phyloP scores from a whole-genome alignment of 2,113 vertebrate genomes.

The Albula goreensis region DNA sequence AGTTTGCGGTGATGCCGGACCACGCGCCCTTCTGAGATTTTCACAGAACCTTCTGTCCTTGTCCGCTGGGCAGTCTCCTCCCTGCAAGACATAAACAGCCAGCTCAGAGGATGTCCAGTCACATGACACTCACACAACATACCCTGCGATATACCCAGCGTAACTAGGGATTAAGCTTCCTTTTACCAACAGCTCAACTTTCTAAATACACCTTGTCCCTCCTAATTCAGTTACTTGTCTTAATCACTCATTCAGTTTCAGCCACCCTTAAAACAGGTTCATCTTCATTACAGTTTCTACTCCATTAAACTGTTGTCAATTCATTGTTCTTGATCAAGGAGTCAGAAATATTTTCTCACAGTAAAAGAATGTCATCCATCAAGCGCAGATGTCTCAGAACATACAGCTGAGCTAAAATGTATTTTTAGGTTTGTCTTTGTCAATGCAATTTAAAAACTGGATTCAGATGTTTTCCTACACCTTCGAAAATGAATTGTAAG shows the following conservation, averaged over 20 bases:
- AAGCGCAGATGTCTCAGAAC: background rate
- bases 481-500: background rate
- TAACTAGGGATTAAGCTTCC: conserved; percentile 27
- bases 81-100: conserved; percentile 65
- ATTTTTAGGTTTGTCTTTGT: background rate
- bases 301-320: background rate
- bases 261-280: conserved; percentile 1
- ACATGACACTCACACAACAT: conserved; percentile 13
- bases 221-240: background rate
- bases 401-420: background rate
- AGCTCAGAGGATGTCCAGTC: conserved; percentile 40
- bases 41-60: conserved; percentile 64
- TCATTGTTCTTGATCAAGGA: background rate
- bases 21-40: conserved; percentile 63
- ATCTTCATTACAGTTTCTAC: background rate
- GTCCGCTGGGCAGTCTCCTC: conserved; percentile 62
- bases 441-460: background rate
- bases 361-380: background rate
- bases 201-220: background rate
- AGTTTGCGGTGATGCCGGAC: conserved; percentile 77
- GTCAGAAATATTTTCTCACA: background rate
- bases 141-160: conserved; percentile 28
- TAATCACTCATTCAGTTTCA: background rate
- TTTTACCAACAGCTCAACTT: conserved; percentile 16
- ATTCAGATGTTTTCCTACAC: background rate